Evolutionary conservation across 2,888 invertebrate genomes (phyloP), one percentile per base, ranked within the genome.

Genomic region (Antheraea assamensis): DNA sequence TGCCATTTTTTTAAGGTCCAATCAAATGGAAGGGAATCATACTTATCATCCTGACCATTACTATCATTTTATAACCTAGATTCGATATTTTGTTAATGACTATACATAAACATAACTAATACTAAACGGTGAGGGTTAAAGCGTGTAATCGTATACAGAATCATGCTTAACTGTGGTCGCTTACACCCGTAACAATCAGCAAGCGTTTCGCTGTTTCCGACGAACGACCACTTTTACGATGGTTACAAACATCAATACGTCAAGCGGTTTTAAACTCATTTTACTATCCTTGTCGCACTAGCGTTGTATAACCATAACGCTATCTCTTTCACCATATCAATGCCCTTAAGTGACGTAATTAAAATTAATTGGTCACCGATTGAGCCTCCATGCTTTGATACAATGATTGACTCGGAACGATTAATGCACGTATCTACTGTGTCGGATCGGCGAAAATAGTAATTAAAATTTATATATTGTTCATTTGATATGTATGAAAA

Each of bases 361-460:
- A 74, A 74, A 71, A 71, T 49, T 72, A 70, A 74, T 72, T 66
- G 74, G 64, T 42, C 55, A 61, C 30, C 70, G 75, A 77, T 78
- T 76, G 75, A 73, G 75, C 66, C 35, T 71, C 74, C 76, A 81
- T 71, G 81, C 75, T 78, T 79, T 81, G 78, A 80, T 79, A 72
- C 75, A 75, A 78, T 79, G 81, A 81, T 81, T 81, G 81, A 78
- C 71, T 78, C 75, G 77, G 42, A 66, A 72, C 35, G 64, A 74
- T 74, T 64, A 71, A 49, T 30, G 13, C 58, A 71, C 55, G 74
- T 58, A 71, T 71, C 17, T 15, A 58, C 31, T 71, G 61, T 68
- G 68, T 55, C 70, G 42, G 73, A 52, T 35, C 31, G 42, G 68
- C 73, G 55, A 70, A 73, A 73, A 73, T 35, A 58, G 19, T 58